Conservation (phyloP, 2,888 invertebrate genomes). For the Melitaea athalia region DNA sequence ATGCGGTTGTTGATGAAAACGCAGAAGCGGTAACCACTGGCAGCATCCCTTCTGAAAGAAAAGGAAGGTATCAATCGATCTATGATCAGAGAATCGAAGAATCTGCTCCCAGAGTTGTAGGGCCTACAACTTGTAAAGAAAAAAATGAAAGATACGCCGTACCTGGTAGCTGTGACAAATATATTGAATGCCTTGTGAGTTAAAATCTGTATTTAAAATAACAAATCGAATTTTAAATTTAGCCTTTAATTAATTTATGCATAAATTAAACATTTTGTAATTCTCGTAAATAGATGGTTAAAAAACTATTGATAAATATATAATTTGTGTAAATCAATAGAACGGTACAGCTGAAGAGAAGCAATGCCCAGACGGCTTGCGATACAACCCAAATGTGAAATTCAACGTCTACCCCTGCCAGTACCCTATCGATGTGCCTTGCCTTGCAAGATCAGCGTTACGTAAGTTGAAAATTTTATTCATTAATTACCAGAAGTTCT, state of each 20-base stretch:
- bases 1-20: neutral
- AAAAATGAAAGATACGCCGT: slow-evolving; percentile 86
- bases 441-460: slow-evolving; percentile 85
- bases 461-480: slow-evolving; percentile 77
- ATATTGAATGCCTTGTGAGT: slow-evolving; percentile 85
- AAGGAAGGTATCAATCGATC: slow-evolving; percentile 44
- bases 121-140: slow-evolving; percentile 81
- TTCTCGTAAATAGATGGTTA: neutral
- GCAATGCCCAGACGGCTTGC: slow-evolving; percentile 90
- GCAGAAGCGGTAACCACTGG: neutral
- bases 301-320: neutral
- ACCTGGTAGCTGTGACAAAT: slow-evolving; percentile 87
- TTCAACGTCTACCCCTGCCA: slow-evolving; percentile 89
- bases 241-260: neutral
- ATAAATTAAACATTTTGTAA: neutral
- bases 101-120: slow-evolving; percentile 41
- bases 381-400: slow-evolving; percentile 87
- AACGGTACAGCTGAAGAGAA: slow-evolving; percentile 89
- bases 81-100: slow-evolving; percentile 45
- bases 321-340: slow-evolving; percentile 45
- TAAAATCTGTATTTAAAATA: neutral
- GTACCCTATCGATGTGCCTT: slow-evolving; percentile 92
- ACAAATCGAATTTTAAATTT: neutral
- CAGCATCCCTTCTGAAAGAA: slow-evolving; percentile 27
- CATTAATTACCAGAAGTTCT: too few relatives aligned